Base-by-base conservation (phyloP, 1,140 invertebrate species). In the Himalopsyche phryganea region DNA sequence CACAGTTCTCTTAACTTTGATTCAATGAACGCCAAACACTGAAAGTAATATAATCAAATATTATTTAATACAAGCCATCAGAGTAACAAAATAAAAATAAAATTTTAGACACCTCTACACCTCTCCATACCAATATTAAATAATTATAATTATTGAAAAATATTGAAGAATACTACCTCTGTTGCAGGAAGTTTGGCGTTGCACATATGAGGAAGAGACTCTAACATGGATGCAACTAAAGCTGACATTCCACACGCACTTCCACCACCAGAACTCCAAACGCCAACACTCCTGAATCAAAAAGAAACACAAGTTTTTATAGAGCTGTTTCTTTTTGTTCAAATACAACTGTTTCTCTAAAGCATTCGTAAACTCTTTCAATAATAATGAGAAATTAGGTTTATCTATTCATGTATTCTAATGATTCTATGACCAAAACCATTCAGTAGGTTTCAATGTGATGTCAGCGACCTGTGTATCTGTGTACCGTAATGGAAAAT, bases 1-100 rank as follows among this genome's bases (percentile, higher is more conserved):
- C 89, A 94, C 66, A 96, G 83, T 75, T 94, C 91, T 63, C 87
- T 83, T 15, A 96, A 71, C 66, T 90, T 85, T 51, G 89, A 85
- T 74, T 96, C 93, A 28, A 95, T 70, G 71, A 89, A 89, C 55
- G 85, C 83, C 44, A 94, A 71, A 68, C 92, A 94, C 91, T 95
- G 73, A 17, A 85, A 85, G 20, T 13, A 47, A 56, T 14, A 33
- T 9, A 35, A 32, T 49, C 23, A 32, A 54, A 13, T 44, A 51
- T 50, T 19, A 38, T 41, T 28, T 28, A 28, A 28, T 5, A 28
- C 23, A 28, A 28, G 9, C 4, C 9, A 9, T 28, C 23, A 28
- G 23, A 28, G 3, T 3, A 3, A 9, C 23, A 28, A 28, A 28
- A 28, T 28, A 28, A 28, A 3, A 28, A 28, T 28, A 28, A 9